Evolutionary conservation across 2,888 invertebrate species (phyloP), one percentile per base, ranked within the genome.

Genomic region (Thecocarcelia acutangulata): DNA sequence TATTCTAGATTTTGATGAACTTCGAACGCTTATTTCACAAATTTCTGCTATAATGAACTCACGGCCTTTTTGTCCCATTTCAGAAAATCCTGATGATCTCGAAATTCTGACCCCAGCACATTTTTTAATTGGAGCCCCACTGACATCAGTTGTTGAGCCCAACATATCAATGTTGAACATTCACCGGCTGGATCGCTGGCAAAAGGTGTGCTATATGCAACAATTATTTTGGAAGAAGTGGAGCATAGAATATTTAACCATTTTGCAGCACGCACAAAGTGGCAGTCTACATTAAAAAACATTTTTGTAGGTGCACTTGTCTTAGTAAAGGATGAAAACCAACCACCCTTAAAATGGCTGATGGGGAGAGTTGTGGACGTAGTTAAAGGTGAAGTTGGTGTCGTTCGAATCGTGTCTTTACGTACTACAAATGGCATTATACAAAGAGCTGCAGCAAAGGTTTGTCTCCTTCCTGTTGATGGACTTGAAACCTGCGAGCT

Each of bases 371-470:
- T 72, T 6, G 3, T 40, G 5, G 40, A 72, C 12, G 8, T 42
- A 6, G 52, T 72, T n/a, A 40, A n/a, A n/a, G 70, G 77, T 19
- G n/a, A 70, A 5, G 64, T 58, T 50, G 75, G 19, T 15, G 66
- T 77, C 21, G 77, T 56, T 4, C 33, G 77, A 24, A 64, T 77
- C 4, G 70, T 58, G 6, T 15, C 54, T 13, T 15, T 63, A 19
- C 28, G 28, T 33, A 48, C 28, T 28, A 33, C 24, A 3, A 63
- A 46, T 63, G 79, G 73, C 44, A 37, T 68, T 42, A 44, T 68
- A 48, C 44, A 44, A 44, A 33, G 64, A 12, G 70, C 77, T 28
- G 28, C 28, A 28, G 28, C 28, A 28, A 28, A 28, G 28, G 28
- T 28, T 28, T 28, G 28, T 28, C 28, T 28, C 28, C 28, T 28